A percentile compares a stretch with the other conserved stretches of the same genome.
phyloP scores from a whole-genome alignment of 2,888 invertebrate genomes.

The Melanotus villosus region DNA sequence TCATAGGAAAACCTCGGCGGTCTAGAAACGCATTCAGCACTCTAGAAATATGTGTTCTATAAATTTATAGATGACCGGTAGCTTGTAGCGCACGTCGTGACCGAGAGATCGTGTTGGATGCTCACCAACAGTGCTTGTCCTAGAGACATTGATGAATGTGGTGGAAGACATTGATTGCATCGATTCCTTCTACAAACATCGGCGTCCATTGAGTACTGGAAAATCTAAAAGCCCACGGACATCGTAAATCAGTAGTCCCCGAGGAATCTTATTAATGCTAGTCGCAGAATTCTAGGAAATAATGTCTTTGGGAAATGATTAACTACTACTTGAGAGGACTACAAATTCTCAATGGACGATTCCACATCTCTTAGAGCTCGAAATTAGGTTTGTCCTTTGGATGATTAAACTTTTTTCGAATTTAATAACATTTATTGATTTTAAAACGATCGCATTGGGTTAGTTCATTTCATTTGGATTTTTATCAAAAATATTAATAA shows the following conservation, averaged over 20 bases:
- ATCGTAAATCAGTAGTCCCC: conserved; percentile 19
- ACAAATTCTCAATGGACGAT: background rate
- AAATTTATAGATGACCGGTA: conserved; percentile 43
- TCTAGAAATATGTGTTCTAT: conserved; percentile 32
- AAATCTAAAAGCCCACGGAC: conserved; percentile 21
- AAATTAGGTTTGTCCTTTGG: too few relatives aligned
- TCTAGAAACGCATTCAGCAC: conserved; percentile 12
- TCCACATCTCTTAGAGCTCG: too few relatives aligned
- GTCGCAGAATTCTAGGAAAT: conserved; percentile 13
- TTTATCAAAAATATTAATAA: too few relatives aligned
- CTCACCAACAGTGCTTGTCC: conserved; percentile 41
- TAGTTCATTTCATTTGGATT: too few relatives aligned
- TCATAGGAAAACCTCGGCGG: background rate
- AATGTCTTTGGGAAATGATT: conserved; percentile 6
- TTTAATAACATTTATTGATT: too few relatives aligned
- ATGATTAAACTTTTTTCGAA: too few relatives aligned
- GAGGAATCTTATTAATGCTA: conserved; percentile 20
- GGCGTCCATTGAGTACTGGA: conserved; percentile 34
- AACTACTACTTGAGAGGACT: background rate
- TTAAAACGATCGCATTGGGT: too few relatives aligned
- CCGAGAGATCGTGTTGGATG: conserved; percentile 39
- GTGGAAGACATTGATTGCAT: conserved; percentile 42
- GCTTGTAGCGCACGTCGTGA: conserved; percentile 42
- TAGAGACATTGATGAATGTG: conserved; percentile 42
- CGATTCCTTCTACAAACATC: conserved; percentile 40